A percentile compares a stretch with the other conserved stretches of the same genome.
Conservation (phyloP, 2,797 vertebrate genomes). For the Diplodus sargus region DNA sequence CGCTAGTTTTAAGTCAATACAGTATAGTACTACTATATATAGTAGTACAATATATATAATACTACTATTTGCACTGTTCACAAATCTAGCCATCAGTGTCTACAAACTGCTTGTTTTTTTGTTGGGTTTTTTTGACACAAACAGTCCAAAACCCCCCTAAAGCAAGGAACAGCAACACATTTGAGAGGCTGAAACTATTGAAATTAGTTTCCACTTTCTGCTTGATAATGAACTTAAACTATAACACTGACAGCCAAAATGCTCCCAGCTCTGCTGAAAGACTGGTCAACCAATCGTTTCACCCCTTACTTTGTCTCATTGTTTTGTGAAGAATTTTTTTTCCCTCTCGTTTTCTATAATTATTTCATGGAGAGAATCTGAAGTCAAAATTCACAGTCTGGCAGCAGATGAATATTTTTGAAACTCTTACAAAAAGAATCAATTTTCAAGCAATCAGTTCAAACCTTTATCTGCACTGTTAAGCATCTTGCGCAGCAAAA, state of each 20-base stretch:
- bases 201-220: neutral
- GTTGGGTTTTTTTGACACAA: neutral
- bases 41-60: no score
- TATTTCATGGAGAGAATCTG: no score
- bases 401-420: neutral
- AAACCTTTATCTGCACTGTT: neutral
- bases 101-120: neutral
- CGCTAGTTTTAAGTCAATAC: no score
- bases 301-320: neutral
- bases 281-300: no score
- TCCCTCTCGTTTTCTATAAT: neutral
- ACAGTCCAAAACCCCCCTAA: neutral
- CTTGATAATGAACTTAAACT: neutral
- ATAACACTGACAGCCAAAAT: neutral
- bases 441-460: neutral
- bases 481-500: neutral
- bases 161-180: neutral
- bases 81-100: no score
- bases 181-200: neutral
- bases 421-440: neutral
- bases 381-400: neutral
- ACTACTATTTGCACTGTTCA: no score
- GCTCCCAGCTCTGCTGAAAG: neutral
- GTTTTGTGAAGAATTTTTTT: neutral
- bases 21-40: no score